Percentiles rank a stretch among this genome's conserved stretches.
These are phyloP conservation scores for Rhipidura dahli DNA, from an alignment of 2,113 vertebrate species.

Conservation along the genomic window DNA sequence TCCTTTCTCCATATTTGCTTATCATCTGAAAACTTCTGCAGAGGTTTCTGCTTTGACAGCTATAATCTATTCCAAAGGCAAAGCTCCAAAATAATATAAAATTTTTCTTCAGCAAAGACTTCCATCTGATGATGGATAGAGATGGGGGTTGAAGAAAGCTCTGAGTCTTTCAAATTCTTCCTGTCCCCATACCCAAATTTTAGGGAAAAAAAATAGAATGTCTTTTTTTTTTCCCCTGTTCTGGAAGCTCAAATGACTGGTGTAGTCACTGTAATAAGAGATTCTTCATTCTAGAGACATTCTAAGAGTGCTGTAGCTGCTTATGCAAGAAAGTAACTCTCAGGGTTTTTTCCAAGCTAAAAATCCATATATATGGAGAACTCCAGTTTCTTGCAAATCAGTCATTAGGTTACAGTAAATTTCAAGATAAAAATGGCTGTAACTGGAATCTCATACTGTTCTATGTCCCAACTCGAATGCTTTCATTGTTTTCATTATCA, in stretches of 20 bases:
- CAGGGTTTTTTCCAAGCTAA: neutral
- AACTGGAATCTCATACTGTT: neutral
- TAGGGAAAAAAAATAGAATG: rapidly evolving
- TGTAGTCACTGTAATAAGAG: neutral
- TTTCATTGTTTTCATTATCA: neutral
- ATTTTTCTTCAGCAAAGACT: neutral
- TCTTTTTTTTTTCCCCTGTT: neutral
- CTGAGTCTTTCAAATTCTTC: neutral
- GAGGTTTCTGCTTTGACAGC: neutral
- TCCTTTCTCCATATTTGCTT: neutral
- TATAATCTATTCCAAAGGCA: neutral
- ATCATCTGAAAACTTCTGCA: neutral
- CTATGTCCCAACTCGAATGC: neutral
- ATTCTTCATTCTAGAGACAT: neutral
- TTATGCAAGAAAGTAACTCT: neutral
- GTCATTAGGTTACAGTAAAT: neutral
- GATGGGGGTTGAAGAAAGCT: neutral
- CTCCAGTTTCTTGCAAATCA: neutral
- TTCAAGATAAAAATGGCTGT: neutral
- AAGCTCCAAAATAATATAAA: neutral
- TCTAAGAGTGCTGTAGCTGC: neutral
- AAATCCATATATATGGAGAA: neutral
- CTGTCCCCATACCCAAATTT: neutral
- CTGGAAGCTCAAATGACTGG: neutral
- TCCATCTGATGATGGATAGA: neutral